phyloP scores from a whole-genome alignment of 1,140 invertebrate species.

The Tetranychus urticae region DNA sequence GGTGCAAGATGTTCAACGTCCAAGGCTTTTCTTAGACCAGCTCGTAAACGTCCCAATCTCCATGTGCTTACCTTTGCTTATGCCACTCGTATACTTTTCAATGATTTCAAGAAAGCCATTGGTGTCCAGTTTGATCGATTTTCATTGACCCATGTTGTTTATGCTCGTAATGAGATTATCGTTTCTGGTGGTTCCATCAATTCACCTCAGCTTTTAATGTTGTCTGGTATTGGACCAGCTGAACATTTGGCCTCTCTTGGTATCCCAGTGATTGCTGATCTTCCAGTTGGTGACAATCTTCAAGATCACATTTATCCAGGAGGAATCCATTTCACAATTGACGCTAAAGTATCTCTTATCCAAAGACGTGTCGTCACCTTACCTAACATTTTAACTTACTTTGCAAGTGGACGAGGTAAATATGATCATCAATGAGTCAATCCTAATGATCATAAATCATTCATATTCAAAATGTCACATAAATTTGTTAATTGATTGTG shows the following conservation, averaged over 20 bases:
- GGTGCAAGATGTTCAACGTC: conserved; percentile 69
- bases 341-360: conserved; percentile 13
- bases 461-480: too few relatives aligned
- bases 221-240: conserved; percentile 59
- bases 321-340: conserved; percentile 8
- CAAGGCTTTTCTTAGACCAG: conserved; percentile 64
- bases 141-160: conserved; percentile 33
- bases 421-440: neutral
- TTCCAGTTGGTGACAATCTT: conserved; percentile 24
- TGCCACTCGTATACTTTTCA: conserved; percentile 58
- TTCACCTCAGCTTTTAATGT: conserved; percentile 59
- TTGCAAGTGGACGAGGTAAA: conserved; percentile 26
- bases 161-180: conserved; percentile 47
- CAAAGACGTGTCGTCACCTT: conserved; percentile 6
- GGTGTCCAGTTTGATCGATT: conserved; percentile 47
- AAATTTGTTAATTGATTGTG: neutral
- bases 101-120: conserved; percentile 45
- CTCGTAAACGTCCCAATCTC: conserved; percentile 49
- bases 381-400: conserved; percentile 2
- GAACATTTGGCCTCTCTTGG: conserved; percentile 4
- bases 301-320: conserved; percentile 20
- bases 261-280: conserved; percentile 20
- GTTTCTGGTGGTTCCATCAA: conserved; percentile 54
- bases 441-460: neutral
- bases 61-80: conserved; percentile 59